A percentile compares a stretch with the other conserved stretches of the same genome.
phyloP scores from a whole-genome alignment of 2,888 invertebrate species.

The Euclidia mi region DNA sequence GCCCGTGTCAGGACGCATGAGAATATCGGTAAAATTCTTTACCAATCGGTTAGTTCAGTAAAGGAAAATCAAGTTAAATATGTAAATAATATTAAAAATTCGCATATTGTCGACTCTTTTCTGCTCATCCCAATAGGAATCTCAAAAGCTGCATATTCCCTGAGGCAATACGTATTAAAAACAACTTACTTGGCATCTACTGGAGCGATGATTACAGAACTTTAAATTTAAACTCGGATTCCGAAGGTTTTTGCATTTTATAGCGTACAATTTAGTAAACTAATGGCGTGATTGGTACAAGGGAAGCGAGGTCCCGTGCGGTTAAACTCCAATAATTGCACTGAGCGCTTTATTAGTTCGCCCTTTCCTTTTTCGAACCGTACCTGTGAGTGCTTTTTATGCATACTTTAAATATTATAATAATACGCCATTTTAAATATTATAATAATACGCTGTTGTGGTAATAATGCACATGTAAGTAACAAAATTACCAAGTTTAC shows the following conservation, averaged over 20 bases:
- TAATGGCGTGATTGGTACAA: conserved; percentile 76
- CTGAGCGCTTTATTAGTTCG: conserved; percentile 60
- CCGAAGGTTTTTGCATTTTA: conserved; percentile 78
- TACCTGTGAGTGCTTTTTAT: conserved; percentile 36
- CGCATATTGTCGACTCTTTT: conserved; percentile 29
- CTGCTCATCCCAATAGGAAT: conserved; percentile 39
- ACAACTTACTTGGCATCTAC: conserved; percentile 49
- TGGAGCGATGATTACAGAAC: conserved; percentile 54
- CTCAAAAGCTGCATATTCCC: conserved; percentile 44
- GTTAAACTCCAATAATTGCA: conserved; percentile 67
- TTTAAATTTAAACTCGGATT: conserved; percentile 61
- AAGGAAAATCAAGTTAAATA: conserved; percentile 35
- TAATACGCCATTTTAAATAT: too few relatives aligned
- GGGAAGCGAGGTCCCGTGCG: conserved; percentile 59
- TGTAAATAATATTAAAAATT: conserved; percentile 35
- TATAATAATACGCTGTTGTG: conserved; percentile 29
- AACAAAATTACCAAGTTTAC: conserved; percentile 32
- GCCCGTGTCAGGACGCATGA: too few relatives aligned
- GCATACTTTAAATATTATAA: conserved; percentile 41
- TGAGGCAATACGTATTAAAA: conserved; percentile 53
- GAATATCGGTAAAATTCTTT: background rate
- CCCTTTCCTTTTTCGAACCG: conserved; percentile 52
- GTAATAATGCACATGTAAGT: conserved; percentile 12
- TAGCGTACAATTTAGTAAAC: conserved; percentile 76
- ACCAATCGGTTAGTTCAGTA: conserved; percentile 12